phyloP scores from a whole-genome alignment of 1,140 invertebrate species.

The Listronotus bonariensis region DNA sequence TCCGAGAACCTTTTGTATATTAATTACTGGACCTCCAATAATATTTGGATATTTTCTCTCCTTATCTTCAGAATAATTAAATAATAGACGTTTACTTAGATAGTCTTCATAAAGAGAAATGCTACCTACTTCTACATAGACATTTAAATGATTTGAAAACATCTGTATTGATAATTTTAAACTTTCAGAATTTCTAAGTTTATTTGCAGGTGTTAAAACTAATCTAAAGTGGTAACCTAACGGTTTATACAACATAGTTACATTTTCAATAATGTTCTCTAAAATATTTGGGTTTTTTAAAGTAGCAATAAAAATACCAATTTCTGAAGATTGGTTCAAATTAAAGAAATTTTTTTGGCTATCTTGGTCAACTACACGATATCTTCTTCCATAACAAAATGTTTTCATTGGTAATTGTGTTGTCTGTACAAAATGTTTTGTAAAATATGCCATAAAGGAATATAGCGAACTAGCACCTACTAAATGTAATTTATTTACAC shows the following conservation, averaged over 20 bases:
- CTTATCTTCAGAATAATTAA: conserved; percentile 61
- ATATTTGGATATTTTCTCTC: conserved; percentile 61
- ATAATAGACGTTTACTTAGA: conserved; percentile 70
- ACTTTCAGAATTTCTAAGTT: conserved; percentile 64
- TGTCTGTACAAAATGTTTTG: conserved; percentile 62
- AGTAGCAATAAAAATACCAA: conserved; percentile 62
- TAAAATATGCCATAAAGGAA: conserved; percentile 67
- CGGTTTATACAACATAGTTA: conserved; percentile 61
- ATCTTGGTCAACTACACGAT: conserved; percentile 58
- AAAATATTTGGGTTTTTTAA: conserved; percentile 57
- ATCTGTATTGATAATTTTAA: conserved; percentile 68
- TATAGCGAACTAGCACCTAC: conserved; percentile 66
- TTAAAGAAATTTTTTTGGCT: conserved; percentile 61
- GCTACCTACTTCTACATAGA: conserved; percentile 69
- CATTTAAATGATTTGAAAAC: conserved; percentile 63
- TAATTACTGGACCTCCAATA: conserved; percentile 67
- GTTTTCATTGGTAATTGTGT: conserved; percentile 65
- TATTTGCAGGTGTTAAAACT: conserved; percentile 59
- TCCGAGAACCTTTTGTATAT: conserved; percentile 66
- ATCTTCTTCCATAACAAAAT: conserved; percentile 66
- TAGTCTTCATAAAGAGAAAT: conserved; percentile 67
- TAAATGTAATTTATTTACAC: conserved; percentile 64
- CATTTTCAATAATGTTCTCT: conserved; percentile 55
- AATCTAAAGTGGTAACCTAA: conserved; percentile 68
- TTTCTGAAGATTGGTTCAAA: conserved; percentile 64